Evolutionary conservation across 2,888 invertebrate species (phyloP).

Genomic region (Agriotes lineatus): DNA sequence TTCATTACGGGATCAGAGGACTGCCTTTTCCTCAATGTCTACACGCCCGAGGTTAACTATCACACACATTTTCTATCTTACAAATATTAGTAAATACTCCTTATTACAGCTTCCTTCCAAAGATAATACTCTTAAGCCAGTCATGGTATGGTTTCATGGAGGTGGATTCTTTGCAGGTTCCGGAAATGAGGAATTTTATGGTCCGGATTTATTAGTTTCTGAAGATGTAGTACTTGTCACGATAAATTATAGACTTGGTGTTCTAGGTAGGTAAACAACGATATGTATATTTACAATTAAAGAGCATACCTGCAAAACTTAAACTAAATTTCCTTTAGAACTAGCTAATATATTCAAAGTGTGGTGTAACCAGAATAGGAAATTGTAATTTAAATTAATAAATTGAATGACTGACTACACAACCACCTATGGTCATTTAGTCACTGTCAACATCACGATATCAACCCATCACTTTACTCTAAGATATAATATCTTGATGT

Average conservation of each 20-base stretch:
- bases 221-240: constrained; percentile 46
- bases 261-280: constrained; percentile 39
- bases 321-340: too few relatives aligned
- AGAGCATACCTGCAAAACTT: too few relatives aligned
- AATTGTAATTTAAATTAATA: too few relatives aligned
- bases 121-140: constrained; percentile 41
- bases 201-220: constrained; percentile 45
- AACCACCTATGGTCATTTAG: too few relatives aligned
- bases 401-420: too few relatives aligned
- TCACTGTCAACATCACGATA: too few relatives aligned
- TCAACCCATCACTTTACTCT: too few relatives aligned
- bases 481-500: too few relatives aligned
- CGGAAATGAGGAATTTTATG: constrained; percentile 41
- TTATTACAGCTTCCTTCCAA: constrained; percentile 15
- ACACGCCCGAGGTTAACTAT: constrained; percentile 46
- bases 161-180: constrained; percentile 55
- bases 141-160: constrained; percentile 55
- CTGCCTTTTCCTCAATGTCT: constrained; percentile 55
- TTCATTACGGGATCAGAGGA: constrained; percentile 52
- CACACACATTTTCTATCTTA: not conserved
- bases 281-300: not conserved
- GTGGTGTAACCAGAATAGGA: too few relatives aligned
- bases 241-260: constrained; percentile 48
- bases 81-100: not conserved
- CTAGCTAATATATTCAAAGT: too few relatives aligned